A percentile compares a stretch with the other conserved stretches of the same genome.
phyloP scores from a whole-genome alignment of 2,797 vertebrate genomes.

The Podarcis siculus region DNA sequence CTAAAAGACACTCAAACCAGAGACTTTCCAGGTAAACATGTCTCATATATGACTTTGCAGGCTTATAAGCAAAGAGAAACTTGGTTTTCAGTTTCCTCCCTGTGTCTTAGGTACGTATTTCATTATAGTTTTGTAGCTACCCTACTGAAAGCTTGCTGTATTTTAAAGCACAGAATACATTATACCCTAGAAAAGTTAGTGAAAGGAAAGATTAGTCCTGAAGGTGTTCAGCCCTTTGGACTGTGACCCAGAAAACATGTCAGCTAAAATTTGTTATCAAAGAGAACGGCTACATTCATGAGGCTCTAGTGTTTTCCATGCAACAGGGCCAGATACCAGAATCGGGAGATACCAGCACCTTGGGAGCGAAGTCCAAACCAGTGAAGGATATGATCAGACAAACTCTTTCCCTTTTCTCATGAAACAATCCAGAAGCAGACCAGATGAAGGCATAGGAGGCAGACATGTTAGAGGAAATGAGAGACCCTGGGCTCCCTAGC shows the following conservation, averaged over 20 bases:
- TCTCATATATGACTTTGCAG: background rate
- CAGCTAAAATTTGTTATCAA: rapidly evolving
- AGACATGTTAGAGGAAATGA: background rate
- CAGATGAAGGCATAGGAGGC: background rate
- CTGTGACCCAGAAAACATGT: background rate
- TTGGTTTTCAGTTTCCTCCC: background rate
- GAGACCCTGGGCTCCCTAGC: no score
- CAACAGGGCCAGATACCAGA: rapidly evolving
- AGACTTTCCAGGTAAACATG: background rate
- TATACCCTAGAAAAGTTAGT: background rate
- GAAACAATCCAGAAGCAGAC: background rate
- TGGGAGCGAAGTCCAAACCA: background rate
- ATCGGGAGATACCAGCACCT: background rate
- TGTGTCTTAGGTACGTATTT: background rate
- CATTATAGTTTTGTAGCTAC: background rate
- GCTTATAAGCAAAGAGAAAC: background rate
- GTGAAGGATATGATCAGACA: background rate
- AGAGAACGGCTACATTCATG: rapidly evolving
- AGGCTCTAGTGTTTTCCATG: rapidly evolving
- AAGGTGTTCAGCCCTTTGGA: background rate
- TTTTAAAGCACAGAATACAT: rapidly evolving
- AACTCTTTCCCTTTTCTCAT: background rate
- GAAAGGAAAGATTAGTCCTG: background rate
- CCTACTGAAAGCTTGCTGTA: background rate
- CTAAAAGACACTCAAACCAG: background rate